These are phyloP conservation scores for Origma solitaria DNA, from an alignment of 2,113 vertebrate genomes.

Conservation along the genomic window DNA sequence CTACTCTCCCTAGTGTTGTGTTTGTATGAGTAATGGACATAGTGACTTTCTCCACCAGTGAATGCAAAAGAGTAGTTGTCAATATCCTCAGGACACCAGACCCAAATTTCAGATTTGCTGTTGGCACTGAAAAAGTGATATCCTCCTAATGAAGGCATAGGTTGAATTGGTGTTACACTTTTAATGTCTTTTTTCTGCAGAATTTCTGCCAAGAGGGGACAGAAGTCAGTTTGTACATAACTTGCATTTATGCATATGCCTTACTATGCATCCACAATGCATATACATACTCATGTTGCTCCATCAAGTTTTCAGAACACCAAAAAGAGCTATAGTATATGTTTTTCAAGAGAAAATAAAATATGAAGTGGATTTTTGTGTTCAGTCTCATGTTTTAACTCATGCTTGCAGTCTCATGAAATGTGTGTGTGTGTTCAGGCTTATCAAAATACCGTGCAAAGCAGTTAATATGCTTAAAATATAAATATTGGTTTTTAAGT, in stretches of 20 bases:
- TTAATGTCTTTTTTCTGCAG: background rate
- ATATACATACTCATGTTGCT: background rate
- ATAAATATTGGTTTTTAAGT: background rate
- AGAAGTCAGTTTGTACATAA: background rate
- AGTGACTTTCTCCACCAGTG: background rate
- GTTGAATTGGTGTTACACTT: background rate
- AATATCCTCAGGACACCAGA: background rate
- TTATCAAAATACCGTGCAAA: background rate
- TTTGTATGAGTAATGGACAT: background rate
- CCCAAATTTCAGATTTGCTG: background rate
- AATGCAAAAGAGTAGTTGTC: background rate
- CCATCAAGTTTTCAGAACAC: background rate
- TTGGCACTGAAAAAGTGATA: background rate
- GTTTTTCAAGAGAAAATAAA: background rate
- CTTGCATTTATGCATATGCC: background rate
- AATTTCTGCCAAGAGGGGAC: background rate
- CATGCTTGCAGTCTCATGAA: background rate
- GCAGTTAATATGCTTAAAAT: background rate
- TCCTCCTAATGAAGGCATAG: background rate
- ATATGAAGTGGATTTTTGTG: background rate
- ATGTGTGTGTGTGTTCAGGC: background rate
- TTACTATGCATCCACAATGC: background rate
- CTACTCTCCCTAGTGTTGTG: background rate
- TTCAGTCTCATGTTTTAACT: background rate
- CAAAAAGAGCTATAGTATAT: rapidly evolving